Evolutionary conservation across 2,888 invertebrate genomes (phyloP), one percentile per base, ranked within the genome.

Genomic region (Empis stercorea): DNA sequence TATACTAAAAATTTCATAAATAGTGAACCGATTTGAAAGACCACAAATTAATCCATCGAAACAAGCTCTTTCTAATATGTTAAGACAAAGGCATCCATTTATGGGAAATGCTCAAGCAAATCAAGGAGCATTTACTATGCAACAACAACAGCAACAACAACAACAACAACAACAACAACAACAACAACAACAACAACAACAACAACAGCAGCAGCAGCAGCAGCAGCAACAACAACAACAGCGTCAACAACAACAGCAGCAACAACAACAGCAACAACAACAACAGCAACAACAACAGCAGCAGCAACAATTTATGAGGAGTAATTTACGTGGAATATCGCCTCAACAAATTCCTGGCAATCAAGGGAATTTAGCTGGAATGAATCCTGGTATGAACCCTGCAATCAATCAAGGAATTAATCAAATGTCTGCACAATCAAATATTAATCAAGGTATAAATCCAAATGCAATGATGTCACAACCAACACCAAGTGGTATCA

Each of bases 51-150:
- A 82, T 62, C 84, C 83, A 55, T 84, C 85, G 6, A 91, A 92
- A 60, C 87, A 87, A 62, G 91, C 91, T 0, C 71, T 92, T 36
- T 85, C 86, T 44, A 82, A 87, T 59, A 87, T 92, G 87, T 70
- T 92, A 46, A 76, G 87, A 0, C 79, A 83, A 58, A 75, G 91
- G 6, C 75, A 84, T 54, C 87, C 87, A 1, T 49, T 55, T 9
- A 54, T 56, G 44, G 53, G 56, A 32, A 67, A 72, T 2, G 68
- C 70, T 53, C 66, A 65, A 50, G 59, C 53, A 20, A 59, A 55
- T 52, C 59, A 62, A 3, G 51, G 56, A 2, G 55, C 52, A 30
- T 65, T 59, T 54, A 59, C 60, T 37, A 59, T 62, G 51, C 63
- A 63, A 43, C 63, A 61, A 39, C 65, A 59, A 39, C 49, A 54